Conservation (phyloP, 1,140 invertebrate species). For the Aphelenchoides besseyi region DNA sequence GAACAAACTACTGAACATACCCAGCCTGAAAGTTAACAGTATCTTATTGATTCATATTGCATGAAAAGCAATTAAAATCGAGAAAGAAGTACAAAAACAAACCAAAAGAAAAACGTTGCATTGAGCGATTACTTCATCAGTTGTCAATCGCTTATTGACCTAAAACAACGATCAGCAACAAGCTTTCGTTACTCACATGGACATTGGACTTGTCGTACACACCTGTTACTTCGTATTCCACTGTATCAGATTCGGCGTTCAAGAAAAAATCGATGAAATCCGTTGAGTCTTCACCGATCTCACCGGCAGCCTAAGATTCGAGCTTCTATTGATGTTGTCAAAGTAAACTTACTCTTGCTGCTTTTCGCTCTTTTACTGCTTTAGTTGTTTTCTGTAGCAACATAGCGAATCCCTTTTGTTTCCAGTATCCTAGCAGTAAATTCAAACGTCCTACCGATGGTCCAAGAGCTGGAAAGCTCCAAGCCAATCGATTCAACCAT, state of each 20-base stretch:
- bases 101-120: constrained; percentile 65
- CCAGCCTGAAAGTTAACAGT: too few relatives aligned
- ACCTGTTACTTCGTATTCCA: constrained; percentile 13
- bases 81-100: constrained; percentile 50
- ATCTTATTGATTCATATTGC: too few relatives aligned
- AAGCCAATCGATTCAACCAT: background rate
- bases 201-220: constrained; percentile 20
- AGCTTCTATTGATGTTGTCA: background rate
- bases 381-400: background rate
- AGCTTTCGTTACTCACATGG: background rate
- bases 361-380: background rate
- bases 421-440: constrained; percentile 1
- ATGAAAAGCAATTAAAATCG: background rate
- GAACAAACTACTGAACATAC: too few relatives aligned
- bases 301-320: background rate
- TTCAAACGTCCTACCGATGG: background rate
- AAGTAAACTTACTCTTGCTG: background rate
- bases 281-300: constrained; percentile 3
- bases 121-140: constrained; percentile 65
- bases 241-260: constrained; percentile 37
- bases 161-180: background rate
- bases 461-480: background rate
- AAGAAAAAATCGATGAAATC: constrained; percentile 57
- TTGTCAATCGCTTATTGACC: constrained; percentile 51
- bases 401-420: background rate